phyloP scores from a whole-genome alignment of 2,888 invertebrate species.

The Chrysina gloriosa region DNA sequence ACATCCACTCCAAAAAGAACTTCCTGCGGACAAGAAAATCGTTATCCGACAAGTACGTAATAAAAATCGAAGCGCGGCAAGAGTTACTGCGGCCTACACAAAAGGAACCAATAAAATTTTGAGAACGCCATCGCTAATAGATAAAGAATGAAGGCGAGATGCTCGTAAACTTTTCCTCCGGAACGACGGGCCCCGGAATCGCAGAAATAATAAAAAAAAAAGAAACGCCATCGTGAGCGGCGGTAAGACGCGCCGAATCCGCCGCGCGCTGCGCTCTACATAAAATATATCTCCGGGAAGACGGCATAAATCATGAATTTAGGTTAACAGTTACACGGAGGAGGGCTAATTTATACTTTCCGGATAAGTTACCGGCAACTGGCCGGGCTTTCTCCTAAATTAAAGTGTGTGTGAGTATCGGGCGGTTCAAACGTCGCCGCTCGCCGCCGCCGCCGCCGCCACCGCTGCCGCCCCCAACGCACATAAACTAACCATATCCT shows the following conservation, averaged over 20 bases:
- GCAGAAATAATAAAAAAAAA: constrained; percentile 16
- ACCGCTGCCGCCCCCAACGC: constrained; percentile 20
- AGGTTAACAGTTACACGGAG: constrained; percentile 39
- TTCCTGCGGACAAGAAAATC: too few relatives aligned
- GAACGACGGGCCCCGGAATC: constrained; percentile 16
- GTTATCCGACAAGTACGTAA: neutral
- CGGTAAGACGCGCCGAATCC: constrained; percentile 19
- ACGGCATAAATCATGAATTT: constrained; percentile 43
- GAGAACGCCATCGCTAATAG: constrained; percentile 26
- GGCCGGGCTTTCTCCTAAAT: constrained; percentile 44
- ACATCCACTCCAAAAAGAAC: too few relatives aligned
- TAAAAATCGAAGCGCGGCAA: neutral
- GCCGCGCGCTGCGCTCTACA: constrained; percentile 26
- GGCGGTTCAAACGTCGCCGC: constrained; percentile 19
- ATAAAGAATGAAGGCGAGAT: constrained; percentile 13
- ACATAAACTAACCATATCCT: constrained; percentile 43
- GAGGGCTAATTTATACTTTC: constrained; percentile 43
- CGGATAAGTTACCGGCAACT: constrained; percentile 35
- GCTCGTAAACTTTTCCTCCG: constrained; percentile 21
- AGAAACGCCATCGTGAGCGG: neutral
- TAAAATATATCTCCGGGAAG: constrained; percentile 40
- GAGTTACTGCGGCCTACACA: neutral
- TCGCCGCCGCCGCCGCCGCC: constrained; percentile 3
- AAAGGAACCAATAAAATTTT: neutral
- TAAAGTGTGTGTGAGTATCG: constrained; percentile 35